A percentile compares a stretch with the other conserved stretches of the same genome.
These are phyloP conservation scores for Glaucidium brasilianum DNA, from an alignment of 2,113 vertebrate genomes.

Conservation along the genomic window DNA sequence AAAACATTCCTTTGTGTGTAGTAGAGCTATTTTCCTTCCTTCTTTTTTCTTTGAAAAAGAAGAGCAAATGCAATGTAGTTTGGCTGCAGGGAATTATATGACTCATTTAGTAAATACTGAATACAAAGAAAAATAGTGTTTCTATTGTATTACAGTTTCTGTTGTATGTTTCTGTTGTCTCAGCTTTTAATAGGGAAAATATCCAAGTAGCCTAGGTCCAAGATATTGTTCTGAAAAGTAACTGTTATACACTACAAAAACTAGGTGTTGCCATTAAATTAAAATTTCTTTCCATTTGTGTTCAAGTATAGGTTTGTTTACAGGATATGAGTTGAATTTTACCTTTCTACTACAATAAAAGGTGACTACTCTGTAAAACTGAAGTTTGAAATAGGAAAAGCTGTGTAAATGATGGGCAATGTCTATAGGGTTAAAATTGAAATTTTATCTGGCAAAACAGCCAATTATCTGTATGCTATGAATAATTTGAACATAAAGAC, in stretches of 20 bases:
- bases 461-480: neutral
- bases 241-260: neutral
- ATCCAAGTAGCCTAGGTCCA: neutral
- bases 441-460: neutral
- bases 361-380: neutral
- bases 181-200: neutral
- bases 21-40: neutral
- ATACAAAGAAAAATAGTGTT: neutral
- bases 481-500: neutral
- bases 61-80: neutral
- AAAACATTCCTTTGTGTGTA: slow-evolving; percentile 1
- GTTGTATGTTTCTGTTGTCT: neutral
- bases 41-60: neutral
- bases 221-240: neutral
- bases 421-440: neutral
- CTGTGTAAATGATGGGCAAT: neutral
- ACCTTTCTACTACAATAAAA: neutral
- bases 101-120: slow-evolving; percentile 13
- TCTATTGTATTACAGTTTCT: neutral
- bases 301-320: neutral
- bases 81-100: neutral
- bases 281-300: neutral
- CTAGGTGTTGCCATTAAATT: neutral
- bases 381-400: neutral
- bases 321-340: neutral